These are phyloP conservation scores for Motacilla tschutschensis DNA, from an alignment of 2,113 vertebrate species.

Conservation along the genomic window DNA sequence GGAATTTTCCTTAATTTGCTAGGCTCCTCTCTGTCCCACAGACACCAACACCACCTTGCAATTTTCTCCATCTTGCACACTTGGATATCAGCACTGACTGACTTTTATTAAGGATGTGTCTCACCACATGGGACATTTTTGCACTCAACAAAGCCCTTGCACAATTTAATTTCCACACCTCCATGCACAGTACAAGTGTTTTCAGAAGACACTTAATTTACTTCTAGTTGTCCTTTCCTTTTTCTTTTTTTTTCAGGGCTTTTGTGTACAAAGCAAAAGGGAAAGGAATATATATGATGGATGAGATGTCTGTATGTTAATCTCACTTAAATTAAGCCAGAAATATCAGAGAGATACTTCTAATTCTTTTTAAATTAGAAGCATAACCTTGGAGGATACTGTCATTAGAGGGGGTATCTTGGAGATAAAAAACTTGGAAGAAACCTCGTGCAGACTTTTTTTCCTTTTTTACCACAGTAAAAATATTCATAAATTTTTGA, in stretches of 20 bases:
- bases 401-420: constrained; percentile 19
- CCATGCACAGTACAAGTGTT: neutral
- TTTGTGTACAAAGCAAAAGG: constrained; percentile 53
- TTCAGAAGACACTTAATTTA: constrained; percentile 60
- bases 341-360: constrained; percentile 63
- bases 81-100: neutral
- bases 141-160: neutral
- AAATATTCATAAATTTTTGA: constrained; percentile 26
- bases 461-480: neutral
- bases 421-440: neutral
- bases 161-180: neutral
- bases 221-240: constrained; percentile 9
- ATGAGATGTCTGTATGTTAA: constrained; percentile 62
- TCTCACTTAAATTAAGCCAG: constrained; percentile 76
- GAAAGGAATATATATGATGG: constrained; percentile 28
- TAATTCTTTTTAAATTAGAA: constrained; percentile 79
- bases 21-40: neutral
- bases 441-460: constrained; percentile 28
- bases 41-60: neutral
- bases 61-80: neutral
- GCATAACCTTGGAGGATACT: constrained; percentile 55
- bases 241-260: neutral
- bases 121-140: neutral
- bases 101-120: neutral
- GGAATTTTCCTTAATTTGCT: neutral